A percentile compares a stretch with the other conserved stretches of the same genome.
Evolutionary conservation across 2,797 vertebrate genomes (phyloP).

Genomic region (Botia almorhae): DNA sequence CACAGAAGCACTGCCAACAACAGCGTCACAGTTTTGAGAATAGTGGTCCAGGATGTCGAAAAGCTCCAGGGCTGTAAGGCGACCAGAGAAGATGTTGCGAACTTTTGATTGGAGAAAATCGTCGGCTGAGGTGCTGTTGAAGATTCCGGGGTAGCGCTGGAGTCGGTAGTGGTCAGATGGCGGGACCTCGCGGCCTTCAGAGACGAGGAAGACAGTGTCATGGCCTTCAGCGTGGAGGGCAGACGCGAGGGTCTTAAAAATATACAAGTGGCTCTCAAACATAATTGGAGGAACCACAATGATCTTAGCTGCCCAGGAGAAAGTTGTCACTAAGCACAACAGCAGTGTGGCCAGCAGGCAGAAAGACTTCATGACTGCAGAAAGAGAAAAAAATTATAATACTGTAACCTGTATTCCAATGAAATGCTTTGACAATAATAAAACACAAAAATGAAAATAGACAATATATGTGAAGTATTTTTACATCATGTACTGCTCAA

Average conservation of each 20-base stretch:
- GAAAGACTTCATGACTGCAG: conserved; percentile 90
- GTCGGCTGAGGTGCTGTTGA: conserved; percentile 94
- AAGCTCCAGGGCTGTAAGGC: conserved; percentile 91
- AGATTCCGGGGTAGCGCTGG: conserved; percentile 95
- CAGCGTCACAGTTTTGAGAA: conserved; percentile 93
- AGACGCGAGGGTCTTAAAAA: conserved; percentile 95
- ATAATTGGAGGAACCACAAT: conserved; percentile 97
- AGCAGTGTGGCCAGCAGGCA: conserved; percentile 80
- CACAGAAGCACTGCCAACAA: conserved; percentile 87
- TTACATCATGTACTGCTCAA: not conserved
- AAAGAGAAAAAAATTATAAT: conserved; percentile 17
- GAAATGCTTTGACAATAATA: not conserved
- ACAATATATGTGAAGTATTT: not conserved
- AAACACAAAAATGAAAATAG: not conserved
- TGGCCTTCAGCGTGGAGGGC: conserved; percentile 91
- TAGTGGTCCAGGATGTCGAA: conserved; percentile 98
- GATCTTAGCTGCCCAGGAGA: conserved; percentile 89
- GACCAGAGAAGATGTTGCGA: conserved; percentile 95
- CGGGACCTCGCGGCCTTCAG: conserved; percentile 91
- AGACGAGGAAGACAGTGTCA: conserved; percentile 91
- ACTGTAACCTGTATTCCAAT: not conserved
- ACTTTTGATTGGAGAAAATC: conserved; percentile 97
- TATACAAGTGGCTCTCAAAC: conserved; percentile 99
- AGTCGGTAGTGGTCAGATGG: conserved; percentile 88
- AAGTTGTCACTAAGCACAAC: conserved; percentile 74